A percentile compares a stretch with the other conserved stretches of the same genome.
These are phyloP conservation scores for Tenodera sinensis DNA, from an alignment of 2,888 invertebrate species.

Conservation along the genomic window DNA sequence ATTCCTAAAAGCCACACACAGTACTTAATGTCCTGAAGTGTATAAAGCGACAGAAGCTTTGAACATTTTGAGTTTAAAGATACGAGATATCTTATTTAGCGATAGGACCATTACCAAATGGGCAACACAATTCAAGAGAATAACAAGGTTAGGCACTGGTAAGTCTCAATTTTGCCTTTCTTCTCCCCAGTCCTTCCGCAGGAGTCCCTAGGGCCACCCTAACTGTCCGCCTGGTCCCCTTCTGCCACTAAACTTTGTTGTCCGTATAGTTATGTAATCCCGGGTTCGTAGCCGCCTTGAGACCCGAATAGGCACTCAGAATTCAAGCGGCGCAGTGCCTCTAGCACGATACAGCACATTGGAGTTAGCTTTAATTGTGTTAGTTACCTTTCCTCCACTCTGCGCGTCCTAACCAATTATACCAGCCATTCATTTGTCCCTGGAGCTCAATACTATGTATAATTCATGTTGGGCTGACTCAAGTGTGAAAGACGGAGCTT, in stretches of 20 bases:
- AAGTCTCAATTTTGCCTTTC: neutral
- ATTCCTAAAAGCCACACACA: no score
- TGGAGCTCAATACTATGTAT: constrained; percentile 22
- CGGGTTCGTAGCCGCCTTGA: neutral
- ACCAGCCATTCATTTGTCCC: constrained; percentile 21
- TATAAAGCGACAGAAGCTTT: no score
- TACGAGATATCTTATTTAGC: no score
- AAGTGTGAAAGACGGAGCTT: neutral
- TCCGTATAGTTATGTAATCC: constrained; percentile 14
- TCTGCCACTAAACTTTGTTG: constrained; percentile 8
- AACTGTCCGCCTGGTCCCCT: constrained; percentile 1
- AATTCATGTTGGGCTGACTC: constrained; percentile 16
- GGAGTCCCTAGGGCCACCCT: neutral
- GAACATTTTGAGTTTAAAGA: no score
- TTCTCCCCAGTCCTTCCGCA: neutral
- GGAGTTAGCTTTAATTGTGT: constrained; percentile 19
- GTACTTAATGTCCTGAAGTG: no score
- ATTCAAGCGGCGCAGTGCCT: neutral
- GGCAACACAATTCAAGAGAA: neutral
- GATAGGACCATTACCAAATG: no score
- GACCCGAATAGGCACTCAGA: neutral
- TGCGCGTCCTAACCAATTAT: constrained; percentile 11
- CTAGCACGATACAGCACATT: constrained; percentile 1
- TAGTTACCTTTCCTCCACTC: constrained; percentile 18
- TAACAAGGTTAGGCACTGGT: neutral